These are phyloP conservation scores for Xanthostigma xanthostigma DNA, from an alignment of 2,888 invertebrate genomes.

Conservation along the genomic window DNA sequence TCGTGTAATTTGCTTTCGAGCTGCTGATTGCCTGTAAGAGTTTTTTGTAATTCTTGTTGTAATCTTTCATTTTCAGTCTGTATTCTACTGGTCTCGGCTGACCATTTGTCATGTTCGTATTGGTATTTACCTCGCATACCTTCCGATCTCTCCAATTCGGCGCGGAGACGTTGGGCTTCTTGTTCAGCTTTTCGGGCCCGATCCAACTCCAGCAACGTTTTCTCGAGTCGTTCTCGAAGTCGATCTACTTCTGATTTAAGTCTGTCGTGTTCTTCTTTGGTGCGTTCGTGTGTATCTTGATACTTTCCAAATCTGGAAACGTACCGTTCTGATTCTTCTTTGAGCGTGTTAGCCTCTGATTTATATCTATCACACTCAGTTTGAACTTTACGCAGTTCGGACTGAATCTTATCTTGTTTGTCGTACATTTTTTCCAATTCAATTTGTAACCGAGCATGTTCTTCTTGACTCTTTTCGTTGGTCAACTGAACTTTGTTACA, in stretches of 20 bases:
- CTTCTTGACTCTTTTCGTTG: slow-evolving; percentile 81
- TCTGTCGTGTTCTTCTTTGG: slow-evolving; percentile 62
- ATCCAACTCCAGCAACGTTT: slow-evolving; percentile 65
- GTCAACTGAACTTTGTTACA: slow-evolving; percentile 71
- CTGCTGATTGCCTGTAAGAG: slow-evolving; percentile 45
- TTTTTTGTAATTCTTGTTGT: slow-evolving; percentile 57
- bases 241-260: slow-evolving; percentile 70
- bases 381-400: slow-evolving; percentile 68
- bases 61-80: slow-evolving; percentile 54
- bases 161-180: slow-evolving; percentile 46
- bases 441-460: slow-evolving; percentile 69
- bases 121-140: slow-evolving; percentile 67
- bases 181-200: slow-evolving; percentile 55
- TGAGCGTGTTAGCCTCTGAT: slow-evolving; percentile 57
- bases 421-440: slow-evolving; percentile 85
- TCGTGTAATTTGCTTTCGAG: slow-evolving; percentile 66
- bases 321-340: slow-evolving; percentile 64
- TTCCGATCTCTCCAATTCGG: slow-evolving; percentile 60
- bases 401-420: slow-evolving; percentile 72
- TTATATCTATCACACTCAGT: slow-evolving; percentile 56
- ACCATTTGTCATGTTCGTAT: slow-evolving; percentile 53
- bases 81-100: slow-evolving; percentile 36
- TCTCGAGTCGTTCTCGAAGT: slow-evolving; percentile 63
- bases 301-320: slow-evolving; percentile 59
- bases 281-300: slow-evolving; percentile 48